Base-by-base conservation (phyloP, 2,888 invertebrate species). In the Erebia epiphron region DNA sequence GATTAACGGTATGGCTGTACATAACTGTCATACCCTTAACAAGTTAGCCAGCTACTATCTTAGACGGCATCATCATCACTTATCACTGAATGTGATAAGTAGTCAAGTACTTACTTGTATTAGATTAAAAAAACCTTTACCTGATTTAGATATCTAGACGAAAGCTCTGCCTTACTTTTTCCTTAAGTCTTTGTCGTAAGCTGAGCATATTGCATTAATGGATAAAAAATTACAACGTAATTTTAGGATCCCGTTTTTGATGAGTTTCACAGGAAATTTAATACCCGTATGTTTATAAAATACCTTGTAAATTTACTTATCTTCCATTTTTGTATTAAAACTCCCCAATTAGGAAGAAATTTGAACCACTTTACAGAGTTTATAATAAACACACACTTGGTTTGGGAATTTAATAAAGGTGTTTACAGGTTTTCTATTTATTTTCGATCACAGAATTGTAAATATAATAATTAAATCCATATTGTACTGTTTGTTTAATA, bases 171-270 rank as follows among this genome's bases (percentile, higher is more conserved):
- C 16, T 43, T 43, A 9, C 16, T 16, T 60, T 61, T 61, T 13
- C 5, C 16, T 7, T 43, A 18, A 43, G 7, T 61, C 61, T 43
- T 10, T 13, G 43, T 5, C 16, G 0, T 46, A 56, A 46, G 46
- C 66, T 56, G 16, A 9, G 52, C 7, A 52, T 66, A 43, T 56
- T 56, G 43, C 56, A 46, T 52, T 66, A 66, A 56, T 65, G 65
- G 56, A 43, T 56, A 21, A 66, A 57, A 66, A 66, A 21, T 46
- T 46, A 14, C 18, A 26, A 43, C 43, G 8, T 57, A n/a, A 66
- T 46, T 57, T 57, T 13, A 46, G 18, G 46, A 21, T 4, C 56
- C 66, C 26, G 50, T 10, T 52, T 49, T 50, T 57, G 66, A 66
- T 66, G 43, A 57, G 57, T 57, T 65, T 66, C 18, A 21, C 43